Base-by-base conservation (phyloP, 1,140 invertebrate genomes). In the Bombus difficillimus region DNA sequence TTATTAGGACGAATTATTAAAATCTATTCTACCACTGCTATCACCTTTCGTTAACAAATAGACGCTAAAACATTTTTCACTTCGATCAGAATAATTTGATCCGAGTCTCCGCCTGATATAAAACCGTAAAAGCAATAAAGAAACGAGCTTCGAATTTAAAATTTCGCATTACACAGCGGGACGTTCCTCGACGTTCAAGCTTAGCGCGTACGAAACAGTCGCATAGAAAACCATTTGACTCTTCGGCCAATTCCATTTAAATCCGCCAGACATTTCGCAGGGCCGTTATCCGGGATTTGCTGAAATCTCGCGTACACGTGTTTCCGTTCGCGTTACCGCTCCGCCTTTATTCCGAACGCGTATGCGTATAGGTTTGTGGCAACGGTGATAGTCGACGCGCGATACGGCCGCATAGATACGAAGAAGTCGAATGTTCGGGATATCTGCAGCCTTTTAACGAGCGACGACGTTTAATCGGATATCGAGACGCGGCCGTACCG, bases 201-300 rank as follows among this genome's bases (percentile, higher is more conserved):
- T 43, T 62, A 73, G 79, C n/a, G 53, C 37, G 34, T 18, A 25
- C 57, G 34, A 62, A 84, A 87, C 57, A 68, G 76, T 43, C 76
- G 66, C 68, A 57, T n/a, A 73, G 77, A 82, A 89, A 89, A 89
- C 39, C 79, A 86, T 90, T 91, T 78, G 89, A 90, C 75, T 91
- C 79, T 88, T 87, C 81, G 81, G 53, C 79, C 86, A 81, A 91
- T 90, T 90, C 78, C 81, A 89, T 88, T 91, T 83, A 82, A 91
- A 91, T 91, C 89, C 82, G 71, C 53, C 9, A 28, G 73, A 87
- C 90, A 91, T 90, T 75, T 80, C 78, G 87, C 73, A 68, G 84
- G 79, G 82, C 74, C 81, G 84, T 91, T 90, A 88, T 81, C 81
- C 77, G 25, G 90, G 87, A 90, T 90, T 90, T 88, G 41, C 66